A percentile compares a stretch with the other conserved stretches of the same genome.
These are phyloP conservation scores for Chrysodeixis includens DNA, from an alignment of 2,888 invertebrate genomes.

Conservation along the genomic window DNA sequence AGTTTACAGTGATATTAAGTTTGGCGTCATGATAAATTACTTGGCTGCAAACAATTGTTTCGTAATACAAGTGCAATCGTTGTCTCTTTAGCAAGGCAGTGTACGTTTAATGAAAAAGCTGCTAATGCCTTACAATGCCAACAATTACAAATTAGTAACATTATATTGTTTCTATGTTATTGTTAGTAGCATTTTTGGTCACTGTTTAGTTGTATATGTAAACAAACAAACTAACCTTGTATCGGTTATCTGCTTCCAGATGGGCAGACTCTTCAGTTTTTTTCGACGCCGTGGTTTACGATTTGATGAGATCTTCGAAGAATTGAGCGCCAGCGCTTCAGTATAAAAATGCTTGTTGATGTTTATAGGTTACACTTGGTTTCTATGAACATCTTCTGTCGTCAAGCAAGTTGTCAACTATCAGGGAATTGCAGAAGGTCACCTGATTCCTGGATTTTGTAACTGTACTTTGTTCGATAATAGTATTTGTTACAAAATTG, in stretches of 20 bases:
- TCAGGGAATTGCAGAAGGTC: slow-evolving; percentile 8
- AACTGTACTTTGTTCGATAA: slow-evolving; percentile 6
- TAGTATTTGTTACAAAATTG: slow-evolving; percentile 27
- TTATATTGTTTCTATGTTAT: background rate
- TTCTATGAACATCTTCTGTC: slow-evolving; percentile 40
- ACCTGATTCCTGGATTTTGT: slow-evolving; percentile 14
- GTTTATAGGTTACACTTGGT: slow-evolving; percentile 55
- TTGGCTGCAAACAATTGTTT: background rate
- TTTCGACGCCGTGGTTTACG: slow-evolving; percentile 81
- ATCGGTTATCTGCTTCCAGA: slow-evolving; percentile 73
- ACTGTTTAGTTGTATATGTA: slow-evolving; percentile 6
- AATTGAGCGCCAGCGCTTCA: slow-evolving; percentile 62
- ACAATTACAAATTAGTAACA: background rate
- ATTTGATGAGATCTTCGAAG: slow-evolving; percentile 58
- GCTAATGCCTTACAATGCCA: background rate
- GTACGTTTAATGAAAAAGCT: background rate
- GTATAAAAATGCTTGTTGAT: slow-evolving; percentile 47
- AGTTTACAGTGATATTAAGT: background rate
- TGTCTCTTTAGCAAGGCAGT: background rate
- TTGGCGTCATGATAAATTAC: background rate
- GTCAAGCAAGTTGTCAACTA: slow-evolving; percentile 28
- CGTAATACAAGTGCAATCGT: background rate
- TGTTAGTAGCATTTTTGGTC: background rate
- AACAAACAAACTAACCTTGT: slow-evolving; percentile 67
- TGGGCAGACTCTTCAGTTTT: slow-evolving; percentile 74